Evolutionary conservation across 2,113 vertebrate genomes (phyloP).

Genomic region (Corapipo altera): DNA sequence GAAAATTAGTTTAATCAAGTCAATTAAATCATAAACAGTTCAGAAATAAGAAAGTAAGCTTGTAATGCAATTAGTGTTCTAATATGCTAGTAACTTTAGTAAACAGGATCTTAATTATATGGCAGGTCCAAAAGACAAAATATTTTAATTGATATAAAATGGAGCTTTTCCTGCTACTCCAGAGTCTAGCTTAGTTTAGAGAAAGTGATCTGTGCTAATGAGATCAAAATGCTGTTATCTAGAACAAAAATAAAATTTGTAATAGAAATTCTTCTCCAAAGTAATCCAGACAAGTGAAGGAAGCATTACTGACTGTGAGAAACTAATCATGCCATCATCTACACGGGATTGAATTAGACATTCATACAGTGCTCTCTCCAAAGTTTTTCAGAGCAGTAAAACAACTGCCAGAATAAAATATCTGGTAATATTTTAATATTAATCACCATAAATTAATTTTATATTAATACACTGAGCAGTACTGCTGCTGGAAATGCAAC

Average conservation of each 20-base stretch:
- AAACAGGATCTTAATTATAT: conserved; percentile 70
- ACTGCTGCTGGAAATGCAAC: conserved; percentile 19
- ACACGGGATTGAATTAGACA: conserved; percentile 2
- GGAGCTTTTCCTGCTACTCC: conserved; percentile 23
- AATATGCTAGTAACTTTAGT: conserved; percentile 72
- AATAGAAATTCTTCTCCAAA: conserved; percentile 64
- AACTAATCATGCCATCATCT: conserved; percentile 9
- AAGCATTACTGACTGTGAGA: conserved; percentile 30
- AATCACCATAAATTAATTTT: conserved; percentile 59
- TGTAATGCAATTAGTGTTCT: conserved; percentile 74
- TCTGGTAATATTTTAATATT: conserved; percentile 63
- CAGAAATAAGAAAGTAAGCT: conserved; percentile 68
- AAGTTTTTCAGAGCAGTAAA: conserved; percentile 16
- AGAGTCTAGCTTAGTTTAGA: conserved; percentile 50
- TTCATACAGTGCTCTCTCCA: conserved; percentile 21
- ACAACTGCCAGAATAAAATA: conserved; percentile 52
- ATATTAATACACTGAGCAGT: conserved; percentile 37
- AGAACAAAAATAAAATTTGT: conserved; percentile 64
- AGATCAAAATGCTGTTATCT: conserved; percentile 67
- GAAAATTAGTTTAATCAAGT: conserved; percentile 73
- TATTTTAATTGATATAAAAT: conserved; percentile 63
- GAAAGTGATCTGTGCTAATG: conserved; percentile 65
- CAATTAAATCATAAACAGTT: conserved; percentile 75
- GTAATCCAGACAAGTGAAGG: conserved; percentile 36
- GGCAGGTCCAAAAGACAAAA: conserved; percentile 53